Conservation (phyloP, 1,140 invertebrate genomes). For the Caenorhabditis briggsae region DNA sequence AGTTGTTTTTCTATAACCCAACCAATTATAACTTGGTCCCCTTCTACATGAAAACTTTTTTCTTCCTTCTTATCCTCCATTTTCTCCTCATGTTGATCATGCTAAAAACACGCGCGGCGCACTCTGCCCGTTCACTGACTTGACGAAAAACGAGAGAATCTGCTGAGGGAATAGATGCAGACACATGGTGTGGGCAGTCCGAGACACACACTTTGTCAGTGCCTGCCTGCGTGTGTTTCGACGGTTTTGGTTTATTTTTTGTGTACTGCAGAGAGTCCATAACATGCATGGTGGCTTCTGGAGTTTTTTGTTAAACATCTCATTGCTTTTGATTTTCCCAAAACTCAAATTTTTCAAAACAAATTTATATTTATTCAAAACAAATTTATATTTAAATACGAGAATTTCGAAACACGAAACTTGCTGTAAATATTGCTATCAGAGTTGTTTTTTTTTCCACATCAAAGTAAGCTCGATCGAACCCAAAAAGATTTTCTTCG, state of each 20-base stretch:
- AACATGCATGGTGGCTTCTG: background rate
- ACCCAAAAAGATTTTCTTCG: too few relatives aligned
- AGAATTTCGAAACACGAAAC: too few relatives aligned
- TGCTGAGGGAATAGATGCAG: background rate
- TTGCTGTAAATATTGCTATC: too few relatives aligned
- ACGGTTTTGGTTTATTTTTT: background rate
- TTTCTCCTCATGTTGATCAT: slow-evolving; percentile 28
- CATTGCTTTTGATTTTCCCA: too few relatives aligned
- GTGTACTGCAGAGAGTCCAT: too few relatives aligned
- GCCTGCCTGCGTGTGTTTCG: slow-evolving; percentile 28
- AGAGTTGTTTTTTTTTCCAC: too few relatives aligned
- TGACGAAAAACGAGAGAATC: background rate
- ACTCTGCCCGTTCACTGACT: slow-evolving; percentile 21
- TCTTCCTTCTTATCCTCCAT: background rate
- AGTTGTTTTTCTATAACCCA: too few relatives aligned
- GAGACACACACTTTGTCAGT: slow-evolving; percentile 1
- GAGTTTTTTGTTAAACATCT: background rate
- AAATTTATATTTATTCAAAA: too few relatives aligned
- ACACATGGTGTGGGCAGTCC: slow-evolving; percentile 28
- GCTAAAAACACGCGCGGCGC: slow-evolving; percentile 41
- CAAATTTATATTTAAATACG: too few relatives aligned
- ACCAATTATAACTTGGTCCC: too few relatives aligned
- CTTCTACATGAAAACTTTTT: background rate
- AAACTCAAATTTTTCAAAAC: too few relatives aligned
- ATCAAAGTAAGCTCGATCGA: too few relatives aligned